Conservation (phyloP, 2,113 vertebrate species). For the Xenus cinereus region DNA sequence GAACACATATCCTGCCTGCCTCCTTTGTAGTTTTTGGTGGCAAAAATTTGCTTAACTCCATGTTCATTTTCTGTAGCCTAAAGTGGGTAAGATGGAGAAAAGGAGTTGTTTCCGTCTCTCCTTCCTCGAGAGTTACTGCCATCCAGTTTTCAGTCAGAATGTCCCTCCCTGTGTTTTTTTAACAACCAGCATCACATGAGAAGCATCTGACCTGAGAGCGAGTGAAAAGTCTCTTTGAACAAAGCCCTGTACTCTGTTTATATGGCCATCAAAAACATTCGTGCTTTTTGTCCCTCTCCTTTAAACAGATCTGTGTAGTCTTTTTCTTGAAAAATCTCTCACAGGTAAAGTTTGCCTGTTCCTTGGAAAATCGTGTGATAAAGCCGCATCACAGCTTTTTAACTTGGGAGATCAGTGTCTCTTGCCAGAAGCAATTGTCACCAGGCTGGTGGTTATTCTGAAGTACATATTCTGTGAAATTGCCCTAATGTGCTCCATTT, state of each 20-base stretch:
- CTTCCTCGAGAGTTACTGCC: background rate
- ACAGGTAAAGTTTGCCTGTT: background rate
- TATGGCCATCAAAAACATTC: background rate
- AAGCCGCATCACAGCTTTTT: background rate
- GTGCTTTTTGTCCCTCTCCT: background rate
- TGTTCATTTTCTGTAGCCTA: background rate
- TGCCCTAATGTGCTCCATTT: background rate
- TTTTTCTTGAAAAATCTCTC: background rate
- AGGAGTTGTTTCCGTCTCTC: background rate
- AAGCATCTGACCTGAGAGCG: conserved; percentile 16
- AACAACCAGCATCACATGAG: background rate
- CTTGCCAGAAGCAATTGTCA: rapidly evolving
- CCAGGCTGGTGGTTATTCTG: background rate
- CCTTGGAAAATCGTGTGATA: background rate
- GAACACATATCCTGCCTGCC: background rate
- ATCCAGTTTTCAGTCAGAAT: background rate
- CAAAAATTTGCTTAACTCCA: background rate
- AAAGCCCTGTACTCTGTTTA: background rate
- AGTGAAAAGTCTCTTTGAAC: background rate
- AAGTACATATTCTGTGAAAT: background rate
- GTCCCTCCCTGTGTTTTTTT: background rate
- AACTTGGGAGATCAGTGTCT: background rate
- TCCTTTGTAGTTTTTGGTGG: background rate
- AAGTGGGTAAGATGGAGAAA: background rate
- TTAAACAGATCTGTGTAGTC: background rate